Conservation (phyloP, 1,140 invertebrate genomes). For the Penaeus indicus region DNA sequence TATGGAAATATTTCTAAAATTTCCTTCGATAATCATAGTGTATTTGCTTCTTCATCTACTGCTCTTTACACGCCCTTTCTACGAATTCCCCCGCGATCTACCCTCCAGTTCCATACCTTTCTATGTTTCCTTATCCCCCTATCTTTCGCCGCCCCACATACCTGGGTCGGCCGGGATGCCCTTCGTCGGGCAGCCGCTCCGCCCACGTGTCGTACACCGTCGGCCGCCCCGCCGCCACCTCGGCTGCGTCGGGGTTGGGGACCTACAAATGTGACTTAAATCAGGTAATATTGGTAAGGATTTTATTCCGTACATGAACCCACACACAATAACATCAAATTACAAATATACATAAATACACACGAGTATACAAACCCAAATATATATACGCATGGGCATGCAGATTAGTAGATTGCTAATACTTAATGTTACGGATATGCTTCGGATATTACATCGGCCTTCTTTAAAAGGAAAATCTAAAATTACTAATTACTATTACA, state of each 20-base stretch:
- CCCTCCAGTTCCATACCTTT: neutral
- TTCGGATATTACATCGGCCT: neutral
- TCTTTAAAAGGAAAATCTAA: neutral
- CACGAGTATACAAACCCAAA: constrained; percentile 3
- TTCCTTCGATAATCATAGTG: neutral
- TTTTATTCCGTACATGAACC: neutral
- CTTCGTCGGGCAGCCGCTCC: constrained; percentile 30
- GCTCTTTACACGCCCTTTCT: neutral
- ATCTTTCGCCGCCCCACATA: neutral
- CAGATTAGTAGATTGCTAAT: neutral
- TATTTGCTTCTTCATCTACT: neutral
- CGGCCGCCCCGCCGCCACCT: constrained; percentile 56
- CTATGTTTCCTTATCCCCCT: neutral
- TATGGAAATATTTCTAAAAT: neutral
- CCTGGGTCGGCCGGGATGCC: constrained; percentile 38
- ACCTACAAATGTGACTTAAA: constrained; percentile 31
- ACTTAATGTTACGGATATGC: neutral
- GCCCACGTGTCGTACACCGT: constrained; percentile 67
- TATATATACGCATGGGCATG: constrained; percentile 9
- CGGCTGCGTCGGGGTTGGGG: constrained; percentile 59
- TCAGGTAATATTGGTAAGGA: neutral
- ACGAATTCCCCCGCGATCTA: neutral
- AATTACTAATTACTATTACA: neutral
- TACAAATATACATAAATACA: constrained; percentile 31
- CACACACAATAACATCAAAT: too few species aligned